A percentile compares a stretch with the other conserved stretches of the same genome.
These are phyloP conservation scores for Aspidapion aeneum DNA, from an alignment of 2,888 invertebrate species.

Conservation along the genomic window DNA sequence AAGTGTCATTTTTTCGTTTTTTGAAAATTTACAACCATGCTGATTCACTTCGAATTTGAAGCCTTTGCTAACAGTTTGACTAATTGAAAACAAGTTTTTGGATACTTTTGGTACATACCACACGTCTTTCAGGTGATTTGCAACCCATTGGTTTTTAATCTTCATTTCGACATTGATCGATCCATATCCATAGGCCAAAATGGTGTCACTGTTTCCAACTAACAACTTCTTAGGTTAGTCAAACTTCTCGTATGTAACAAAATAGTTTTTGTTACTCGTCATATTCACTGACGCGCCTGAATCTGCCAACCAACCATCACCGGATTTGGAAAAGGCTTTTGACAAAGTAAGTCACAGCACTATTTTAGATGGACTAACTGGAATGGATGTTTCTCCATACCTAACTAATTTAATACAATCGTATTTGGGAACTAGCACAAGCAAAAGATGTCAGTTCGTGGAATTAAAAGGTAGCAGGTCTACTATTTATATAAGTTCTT, in stretches of 20 bases:
- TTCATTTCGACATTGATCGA: background rate
- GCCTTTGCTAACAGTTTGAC: background rate
- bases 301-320: background rate
- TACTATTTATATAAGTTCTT: too few species aligned
- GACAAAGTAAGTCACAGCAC: too few species aligned
- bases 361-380: too few species aligned
- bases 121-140: conserved; percentile 7
- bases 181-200: conserved; percentile 4
- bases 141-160: background rate
- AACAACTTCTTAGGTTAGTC: background rate
- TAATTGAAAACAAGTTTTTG: conserved; percentile 4
- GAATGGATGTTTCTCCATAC: too few species aligned
- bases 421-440: too few species aligned
- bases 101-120: conserved; percentile 6
- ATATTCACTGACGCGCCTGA: background rate
- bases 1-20: background rate
- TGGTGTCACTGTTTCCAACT: background rate
- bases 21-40: background rate
- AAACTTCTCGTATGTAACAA: background rate
- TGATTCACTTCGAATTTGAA: conserved; percentile 2
- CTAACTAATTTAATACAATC: too few species aligned
- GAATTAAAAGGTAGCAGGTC: too few species aligned
- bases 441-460: too few species aligned
- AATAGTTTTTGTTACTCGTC: background rate
- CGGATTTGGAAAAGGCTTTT: too few species aligned